Percentiles rank a stretch among this genome's conserved stretches.
These are phyloP conservation scores for Grammomys dolichurus DNA, from an alignment of 2,113 vertebrate species.

Conservation along the genomic window DNA sequence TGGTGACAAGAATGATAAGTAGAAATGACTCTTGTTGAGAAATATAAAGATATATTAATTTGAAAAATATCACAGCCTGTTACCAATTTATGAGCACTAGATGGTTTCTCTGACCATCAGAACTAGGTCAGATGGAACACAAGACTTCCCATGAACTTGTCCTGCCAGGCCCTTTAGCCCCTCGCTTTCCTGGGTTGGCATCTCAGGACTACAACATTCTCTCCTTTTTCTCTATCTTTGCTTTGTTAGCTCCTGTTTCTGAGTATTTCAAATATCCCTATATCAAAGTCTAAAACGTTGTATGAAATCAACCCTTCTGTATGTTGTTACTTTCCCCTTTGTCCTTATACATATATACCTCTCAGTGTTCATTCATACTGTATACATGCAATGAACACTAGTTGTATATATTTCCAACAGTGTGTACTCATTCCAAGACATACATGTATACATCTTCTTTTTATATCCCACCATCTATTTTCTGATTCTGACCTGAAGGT, in stretches of 20 bases:
- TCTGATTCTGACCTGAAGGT: background rate
- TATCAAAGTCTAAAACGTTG: background rate
- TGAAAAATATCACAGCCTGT: background rate
- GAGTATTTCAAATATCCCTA: background rate
- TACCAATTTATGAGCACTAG: background rate
- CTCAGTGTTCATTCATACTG: background rate
- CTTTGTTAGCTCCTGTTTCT: background rate
- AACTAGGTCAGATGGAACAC: background rate
- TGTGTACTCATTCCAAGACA: background rate
- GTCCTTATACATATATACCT: background rate
- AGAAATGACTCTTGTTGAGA: background rate
- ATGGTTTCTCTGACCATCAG: background rate
- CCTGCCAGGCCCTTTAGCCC: background rate
- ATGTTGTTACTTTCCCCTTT: background rate
- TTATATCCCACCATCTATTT: background rate
- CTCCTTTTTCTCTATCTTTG: background rate
- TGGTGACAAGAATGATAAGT: conserved; percentile 21
- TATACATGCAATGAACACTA: background rate
- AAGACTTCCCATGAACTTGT: background rate
- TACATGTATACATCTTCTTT: background rate
- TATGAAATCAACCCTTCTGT: background rate
- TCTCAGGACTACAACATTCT: background rate
- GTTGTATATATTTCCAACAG: background rate
- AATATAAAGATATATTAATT: background rate
- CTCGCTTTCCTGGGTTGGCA: background rate